phyloP scores from a whole-genome alignment of 92 coral and sea anemone species.

The Chrysogorgia sp. region DNA sequence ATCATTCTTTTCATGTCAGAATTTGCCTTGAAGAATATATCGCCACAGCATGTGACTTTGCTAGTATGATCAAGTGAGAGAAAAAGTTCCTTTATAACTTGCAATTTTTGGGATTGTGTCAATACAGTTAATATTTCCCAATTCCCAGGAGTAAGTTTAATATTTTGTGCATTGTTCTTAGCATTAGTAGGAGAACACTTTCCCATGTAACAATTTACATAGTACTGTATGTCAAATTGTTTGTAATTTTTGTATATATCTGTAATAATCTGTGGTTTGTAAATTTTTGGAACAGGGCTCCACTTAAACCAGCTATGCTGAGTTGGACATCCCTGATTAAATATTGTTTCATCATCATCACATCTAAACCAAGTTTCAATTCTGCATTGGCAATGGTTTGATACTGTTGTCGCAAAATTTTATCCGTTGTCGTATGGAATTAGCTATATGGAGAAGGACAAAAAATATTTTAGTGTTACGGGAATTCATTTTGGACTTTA shows the following conservation, averaged over 20 bases:
- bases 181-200: not conserved
- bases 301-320: too few species aligned
- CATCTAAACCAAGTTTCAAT: constrained; percentile 1
- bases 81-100: constrained; percentile 2
- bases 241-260: too few species aligned
- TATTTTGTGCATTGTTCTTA: not conserved
- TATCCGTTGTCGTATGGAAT: constrained; percentile 22
- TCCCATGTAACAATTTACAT: not conserved
- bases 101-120: constrained; percentile 5
- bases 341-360: too few species aligned
- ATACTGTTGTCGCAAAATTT: constrained; percentile 12
- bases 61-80: not conserved
- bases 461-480: too few species aligned
- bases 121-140: not conserved
- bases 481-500: too few species aligned
- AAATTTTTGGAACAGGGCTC: too few species aligned
- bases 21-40: not conserved
- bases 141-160: constrained; percentile 2
- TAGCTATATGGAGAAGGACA: not conserved
- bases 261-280: too few species aligned
- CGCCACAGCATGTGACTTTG: not conserved
- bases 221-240: too few species aligned
- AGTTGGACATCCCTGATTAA: too few species aligned
- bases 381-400: constrained; percentile 25
- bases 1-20: not conserved